These are phyloP conservation scores for Fringilla coelebs DNA, from an alignment of 2,797 vertebrate species.

Conservation along the genomic window DNA sequence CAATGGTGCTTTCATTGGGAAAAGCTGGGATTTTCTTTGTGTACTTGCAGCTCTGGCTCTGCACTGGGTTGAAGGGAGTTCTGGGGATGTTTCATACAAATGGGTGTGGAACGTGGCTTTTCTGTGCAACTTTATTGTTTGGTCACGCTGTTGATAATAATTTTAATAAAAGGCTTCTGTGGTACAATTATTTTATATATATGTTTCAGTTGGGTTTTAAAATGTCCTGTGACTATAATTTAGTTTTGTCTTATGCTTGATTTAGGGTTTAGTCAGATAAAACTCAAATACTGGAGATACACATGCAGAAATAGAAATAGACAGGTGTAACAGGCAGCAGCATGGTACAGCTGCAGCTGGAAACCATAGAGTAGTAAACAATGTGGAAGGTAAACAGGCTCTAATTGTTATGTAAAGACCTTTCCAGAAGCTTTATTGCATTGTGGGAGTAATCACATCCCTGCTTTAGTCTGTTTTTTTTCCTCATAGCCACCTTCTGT, in stretches of 20 bases:
- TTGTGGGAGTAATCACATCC: background rate
- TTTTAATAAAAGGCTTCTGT: background rate
- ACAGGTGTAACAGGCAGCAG: background rate
- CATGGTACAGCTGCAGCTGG: background rate
- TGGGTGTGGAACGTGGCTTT: background rate
- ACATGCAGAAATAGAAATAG: background rate
- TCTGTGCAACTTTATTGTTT: background rate
- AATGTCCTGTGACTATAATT: background rate
- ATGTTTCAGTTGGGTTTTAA: background rate
- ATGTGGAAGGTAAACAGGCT: background rate
- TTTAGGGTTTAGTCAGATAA: background rate
- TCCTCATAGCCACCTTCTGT: background rate
- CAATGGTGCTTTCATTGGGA: background rate
- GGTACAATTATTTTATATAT: background rate
- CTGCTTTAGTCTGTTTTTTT: background rate
- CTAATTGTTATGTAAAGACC: background rate
- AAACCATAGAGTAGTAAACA: background rate
- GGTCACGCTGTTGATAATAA: background rate
- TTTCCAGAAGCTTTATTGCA: background rate
- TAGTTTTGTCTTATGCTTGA: background rate
- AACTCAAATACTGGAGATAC: background rate
- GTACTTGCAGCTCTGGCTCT: background rate
- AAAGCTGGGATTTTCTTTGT: background rate
- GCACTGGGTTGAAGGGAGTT: background rate
- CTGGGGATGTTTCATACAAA: background rate